Percentiles rank a stretch among this genome's conserved stretches.
phyloP scores from a whole-genome alignment of 2,797 vertebrate species.

The Coregonus ussuriensis region DNA sequence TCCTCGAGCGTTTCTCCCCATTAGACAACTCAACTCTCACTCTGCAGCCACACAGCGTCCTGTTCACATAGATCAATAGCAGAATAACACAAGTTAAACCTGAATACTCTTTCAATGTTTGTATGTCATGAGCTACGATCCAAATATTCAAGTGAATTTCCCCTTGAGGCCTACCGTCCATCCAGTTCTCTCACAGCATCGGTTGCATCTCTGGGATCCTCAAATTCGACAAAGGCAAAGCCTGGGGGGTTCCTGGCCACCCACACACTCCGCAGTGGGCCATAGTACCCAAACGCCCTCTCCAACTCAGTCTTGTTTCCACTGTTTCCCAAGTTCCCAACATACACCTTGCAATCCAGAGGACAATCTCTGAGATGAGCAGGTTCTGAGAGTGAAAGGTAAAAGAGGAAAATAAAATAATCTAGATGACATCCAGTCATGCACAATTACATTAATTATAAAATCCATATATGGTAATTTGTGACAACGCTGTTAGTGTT shows the following conservation, averaged over 20 bases:
- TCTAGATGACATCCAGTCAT: too few relatives aligned
- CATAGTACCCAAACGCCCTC: constrained; percentile 94
- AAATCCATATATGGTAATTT: too few relatives aligned
- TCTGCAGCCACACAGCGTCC: constrained; percentile 91
- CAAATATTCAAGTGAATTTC: background rate
- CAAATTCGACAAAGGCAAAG: constrained; percentile 98
- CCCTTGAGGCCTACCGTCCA: constrained; percentile 84
- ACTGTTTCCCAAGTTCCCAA: constrained; percentile 97
- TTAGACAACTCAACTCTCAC: constrained; percentile 96
- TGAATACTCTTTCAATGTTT: background rate
- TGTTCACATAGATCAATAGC: constrained; percentile 47
- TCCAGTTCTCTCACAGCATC: constrained; percentile 96
- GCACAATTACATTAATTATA: background rate
- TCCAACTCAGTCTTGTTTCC: constrained; percentile 97
- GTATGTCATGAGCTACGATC: too few relatives aligned
- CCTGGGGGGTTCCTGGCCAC: constrained; percentile 96
- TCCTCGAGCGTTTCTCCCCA: constrained; percentile 93
- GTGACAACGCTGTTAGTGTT: too few relatives aligned
- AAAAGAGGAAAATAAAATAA: background rate
- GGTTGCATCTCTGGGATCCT: constrained; percentile 94
- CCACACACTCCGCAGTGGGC: constrained; percentile 95
- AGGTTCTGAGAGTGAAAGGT: constrained; percentile 59
- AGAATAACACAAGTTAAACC: background rate
- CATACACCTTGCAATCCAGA: constrained; percentile 97
- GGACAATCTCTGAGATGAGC: constrained; percentile 86